phyloP scores from a whole-genome alignment of 2,797 vertebrate genomes.

The Pitangus sulphuratus region DNA sequence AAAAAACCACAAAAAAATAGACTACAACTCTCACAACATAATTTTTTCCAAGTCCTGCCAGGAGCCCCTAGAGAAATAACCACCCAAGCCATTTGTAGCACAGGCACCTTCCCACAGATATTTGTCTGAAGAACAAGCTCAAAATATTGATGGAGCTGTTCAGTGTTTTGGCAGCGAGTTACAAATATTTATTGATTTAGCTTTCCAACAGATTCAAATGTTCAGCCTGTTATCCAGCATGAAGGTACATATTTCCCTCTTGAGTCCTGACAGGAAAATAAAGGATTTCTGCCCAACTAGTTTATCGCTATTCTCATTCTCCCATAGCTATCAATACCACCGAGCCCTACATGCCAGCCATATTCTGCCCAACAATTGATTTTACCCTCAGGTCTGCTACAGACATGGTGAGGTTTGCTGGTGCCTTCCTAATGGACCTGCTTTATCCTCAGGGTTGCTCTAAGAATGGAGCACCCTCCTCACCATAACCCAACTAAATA shows the following conservation, averaged over 20 bases:
- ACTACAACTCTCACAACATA: neutral
- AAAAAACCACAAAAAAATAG: neutral
- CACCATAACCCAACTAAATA: neutral
- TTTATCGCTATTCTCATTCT: neutral
- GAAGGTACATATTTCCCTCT: neutral
- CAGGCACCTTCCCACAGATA: neutral
- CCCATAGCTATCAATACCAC: neutral
- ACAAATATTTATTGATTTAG: constrained; percentile 14
- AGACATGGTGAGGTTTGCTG: fast-evolving
- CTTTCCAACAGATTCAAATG: neutral
- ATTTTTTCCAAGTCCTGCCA: neutral
- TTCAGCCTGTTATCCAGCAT: neutral
- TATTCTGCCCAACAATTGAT: neutral
- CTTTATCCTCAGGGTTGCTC: neutral
- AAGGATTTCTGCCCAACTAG: neutral
- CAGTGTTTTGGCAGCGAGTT: neutral
- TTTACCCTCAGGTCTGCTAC: neutral
- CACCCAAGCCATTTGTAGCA: neutral
- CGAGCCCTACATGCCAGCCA: neutral
- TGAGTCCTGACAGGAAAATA: neutral
- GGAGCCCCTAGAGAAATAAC: neutral
- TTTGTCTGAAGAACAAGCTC: neutral
- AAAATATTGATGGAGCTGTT: neutral
- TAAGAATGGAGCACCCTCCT: neutral
- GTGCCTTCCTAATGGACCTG: neutral